Base-by-base conservation (phyloP, 2,888 invertebrate species). In the Monochamus alternatus region DNA sequence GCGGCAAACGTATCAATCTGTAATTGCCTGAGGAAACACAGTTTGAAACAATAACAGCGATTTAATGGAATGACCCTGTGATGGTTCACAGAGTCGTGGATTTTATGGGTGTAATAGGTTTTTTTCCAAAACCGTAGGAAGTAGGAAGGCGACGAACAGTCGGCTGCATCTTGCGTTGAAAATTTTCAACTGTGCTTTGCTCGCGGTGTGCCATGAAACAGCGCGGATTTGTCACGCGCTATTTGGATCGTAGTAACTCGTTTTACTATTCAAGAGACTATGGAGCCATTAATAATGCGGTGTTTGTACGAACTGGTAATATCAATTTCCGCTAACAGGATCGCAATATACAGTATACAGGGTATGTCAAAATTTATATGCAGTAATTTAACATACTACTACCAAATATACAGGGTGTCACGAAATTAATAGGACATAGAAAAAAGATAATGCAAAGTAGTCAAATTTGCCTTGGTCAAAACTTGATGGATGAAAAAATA, bases 1-100 rank as follows among this genome's bases (percentile, higher is more conserved):
- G 59, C 44, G 38, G 10, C 14, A 60, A 7, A 44, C 30, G 59
- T 69, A 69, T 47, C 59, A 43, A 59, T 51, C 44, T 62, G 51
- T 70, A 70, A 70, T 70, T 70, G 60, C 22, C 69, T 51, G 8
- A 65, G 70, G 70, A 70, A 70, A 70, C 62, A 62, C 70, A 70
- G 70, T 70, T 70, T 70, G 32, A 70, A 70, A 70, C 70, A 70
- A 70, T 70, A 70, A 70, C 70, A 51, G 59, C 59, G 59, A 38
- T 44, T 60, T 69, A 44, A 69, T 69, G 69, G 62, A 70, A 70
- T 62, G 70, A 70, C 62, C 70, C 70, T 62, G 70, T 70, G 52
- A 70, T 59, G 62, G 70, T 60, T 69, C 69, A 69, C 31, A 69
- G 69, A 59, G 12, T 69, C 47, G 62, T 62, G 60, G 70, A 70